Evolutionary conservation across 30 jellyfish, hydroid and myxozoan genomes (phyloP).

Genomic region (Chrysaora quinquecirrha): DNA sequence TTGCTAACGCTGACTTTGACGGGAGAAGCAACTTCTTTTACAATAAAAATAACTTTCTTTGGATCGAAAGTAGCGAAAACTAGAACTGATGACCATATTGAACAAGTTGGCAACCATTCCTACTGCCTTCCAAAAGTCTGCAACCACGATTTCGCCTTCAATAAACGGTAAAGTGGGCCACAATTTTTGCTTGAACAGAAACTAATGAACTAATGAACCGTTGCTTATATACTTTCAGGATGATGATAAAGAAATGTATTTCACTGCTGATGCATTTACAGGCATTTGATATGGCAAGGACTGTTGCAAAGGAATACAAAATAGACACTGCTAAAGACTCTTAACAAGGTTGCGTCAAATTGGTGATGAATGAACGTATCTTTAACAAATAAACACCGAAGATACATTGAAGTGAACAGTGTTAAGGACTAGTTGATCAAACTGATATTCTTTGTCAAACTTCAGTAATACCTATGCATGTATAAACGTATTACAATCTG

Average conservation of each 20-base stretch:
- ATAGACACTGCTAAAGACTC: constrained; percentile 52
- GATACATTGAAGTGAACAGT: background rate
- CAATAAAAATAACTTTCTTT: no score
- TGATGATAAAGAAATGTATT: constrained; percentile 73
- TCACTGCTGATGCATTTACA: constrained; percentile 89
- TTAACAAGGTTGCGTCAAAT: background rate
- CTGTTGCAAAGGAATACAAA: constrained; percentile 75
- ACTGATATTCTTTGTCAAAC: background rate
- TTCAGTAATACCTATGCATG: background rate
- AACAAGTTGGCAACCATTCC: background rate
- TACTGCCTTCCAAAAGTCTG: background rate
- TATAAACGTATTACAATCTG: background rate
- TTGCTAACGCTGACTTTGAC: no score
- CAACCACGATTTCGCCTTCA: no score
- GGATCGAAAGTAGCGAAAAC: no score
- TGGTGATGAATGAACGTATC: background rate
- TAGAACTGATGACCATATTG: background rate
- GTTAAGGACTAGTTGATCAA: background rate
- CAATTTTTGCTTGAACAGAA: background rate
- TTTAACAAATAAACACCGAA: background rate
- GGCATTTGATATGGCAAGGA: constrained; percentile 90
- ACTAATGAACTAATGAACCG: background rate
- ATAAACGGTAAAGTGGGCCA: no score
- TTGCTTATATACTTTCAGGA: constrained; percentile 14
- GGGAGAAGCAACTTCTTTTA: no score